Percentiles rank a stretch among this genome's conserved stretches.
These are phyloP conservation scores for Corythaixoides concolor DNA, from an alignment of 2,113 vertebrate species.

Conservation along the genomic window DNA sequence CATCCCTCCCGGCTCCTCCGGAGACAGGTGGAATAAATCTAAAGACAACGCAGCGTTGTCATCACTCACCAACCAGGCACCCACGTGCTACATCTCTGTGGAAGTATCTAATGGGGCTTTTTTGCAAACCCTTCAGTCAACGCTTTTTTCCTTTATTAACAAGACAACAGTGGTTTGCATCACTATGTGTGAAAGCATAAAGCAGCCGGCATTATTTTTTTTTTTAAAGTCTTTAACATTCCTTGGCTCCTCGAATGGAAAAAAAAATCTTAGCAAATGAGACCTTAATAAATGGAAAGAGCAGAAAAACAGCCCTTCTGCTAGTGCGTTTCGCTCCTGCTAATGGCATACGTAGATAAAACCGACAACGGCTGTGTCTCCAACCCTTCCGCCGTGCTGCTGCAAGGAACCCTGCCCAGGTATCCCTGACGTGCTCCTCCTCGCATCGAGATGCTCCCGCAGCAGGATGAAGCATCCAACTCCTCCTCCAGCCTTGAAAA, in stretches of 20 bases:
- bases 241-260: constrained; percentile 49
- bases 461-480: not conserved
- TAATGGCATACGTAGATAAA: not conserved
- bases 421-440: not conserved
- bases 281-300: constrained; percentile 52
- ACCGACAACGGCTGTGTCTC: not conserved
- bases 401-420: not conserved
- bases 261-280: constrained; percentile 43
- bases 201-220: not conserved
- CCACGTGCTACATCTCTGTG: not conserved
- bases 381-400: not conserved
- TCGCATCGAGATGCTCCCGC: not conserved
- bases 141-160: not conserved
- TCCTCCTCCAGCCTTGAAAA: not conserved
- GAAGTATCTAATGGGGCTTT: accelerated
- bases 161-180: not conserved
- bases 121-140: not conserved
- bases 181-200: not conserved
- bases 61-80: not conserved
- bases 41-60: accelerated
- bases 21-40: not conserved
- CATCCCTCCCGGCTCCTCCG: accelerated
- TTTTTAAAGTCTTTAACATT: constrained; percentile 8
- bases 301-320: constrained; percentile 22
- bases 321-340: not conserved